Conservation (phyloP, 37 sponge, comb jelly and placozoan species). For the Amphimedon queenslandica region DNA sequence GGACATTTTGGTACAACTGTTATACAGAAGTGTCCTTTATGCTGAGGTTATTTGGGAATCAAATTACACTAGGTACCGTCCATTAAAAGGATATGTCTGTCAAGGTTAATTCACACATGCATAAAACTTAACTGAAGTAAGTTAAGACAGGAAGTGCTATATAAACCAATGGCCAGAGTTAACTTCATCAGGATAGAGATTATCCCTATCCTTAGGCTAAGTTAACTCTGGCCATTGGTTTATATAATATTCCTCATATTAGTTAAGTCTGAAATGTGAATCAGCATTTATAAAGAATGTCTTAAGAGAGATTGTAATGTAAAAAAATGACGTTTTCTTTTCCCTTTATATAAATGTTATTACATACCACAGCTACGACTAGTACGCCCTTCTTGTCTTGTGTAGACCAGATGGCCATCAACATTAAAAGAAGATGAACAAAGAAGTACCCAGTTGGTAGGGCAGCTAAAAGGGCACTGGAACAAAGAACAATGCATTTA, state of each 20-base stretch:
- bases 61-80: neutral
- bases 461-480: neutral
- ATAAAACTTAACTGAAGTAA: too few relatives aligned
- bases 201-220: too few relatives aligned
- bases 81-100: neutral
- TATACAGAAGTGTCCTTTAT: neutral
- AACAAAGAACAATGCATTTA: neutral
- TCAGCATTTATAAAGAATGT: too few relatives aligned
- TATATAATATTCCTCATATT: too few relatives aligned
- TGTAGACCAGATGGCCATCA: neutral
- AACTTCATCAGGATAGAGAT: too few relatives aligned
- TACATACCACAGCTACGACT: slow-evolving; percentile 1
- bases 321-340: too few relatives aligned
- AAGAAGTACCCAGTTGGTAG: neutral
- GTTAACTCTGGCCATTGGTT: too few relatives aligned
- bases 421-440: neutral
- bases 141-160: too few relatives aligned
- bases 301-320: too few relatives aligned
- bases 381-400: neutral
- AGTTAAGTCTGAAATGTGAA: too few relatives aligned
- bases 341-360: too few relatives aligned
- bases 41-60: neutral
- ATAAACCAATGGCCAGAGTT: too few relatives aligned
- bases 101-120: neutral
- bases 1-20: neutral